Conservation (phyloP, 1,140 invertebrate species). For the Lethrus apterus region DNA sequence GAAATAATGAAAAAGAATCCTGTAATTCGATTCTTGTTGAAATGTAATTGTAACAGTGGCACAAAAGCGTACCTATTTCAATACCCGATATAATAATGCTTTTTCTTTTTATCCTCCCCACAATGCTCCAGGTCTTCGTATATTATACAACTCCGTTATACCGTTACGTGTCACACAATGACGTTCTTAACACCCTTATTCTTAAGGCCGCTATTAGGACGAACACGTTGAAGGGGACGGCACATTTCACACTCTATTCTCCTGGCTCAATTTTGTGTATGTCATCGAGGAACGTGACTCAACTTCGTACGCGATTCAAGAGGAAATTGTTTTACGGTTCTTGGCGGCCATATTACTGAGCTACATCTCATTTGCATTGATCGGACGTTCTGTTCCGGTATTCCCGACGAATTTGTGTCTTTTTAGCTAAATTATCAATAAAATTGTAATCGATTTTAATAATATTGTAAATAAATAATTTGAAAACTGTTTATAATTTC, state of each 20-base stretch:
- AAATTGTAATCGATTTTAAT: too few relatives aligned
- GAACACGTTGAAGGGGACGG: slow-evolving; percentile 20
- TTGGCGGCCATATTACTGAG: too few relatives aligned
- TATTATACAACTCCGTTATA: slow-evolving; percentile 25
- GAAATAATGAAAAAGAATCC: slow-evolving; percentile 12
- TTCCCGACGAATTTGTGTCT: too few relatives aligned
- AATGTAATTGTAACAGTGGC: slow-evolving; percentile 25
- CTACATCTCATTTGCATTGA: too few relatives aligned
- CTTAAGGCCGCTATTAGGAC: slow-evolving; percentile 18
- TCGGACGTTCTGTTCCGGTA: too few relatives aligned
- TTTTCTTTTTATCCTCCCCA: slow-evolving; percentile 25
- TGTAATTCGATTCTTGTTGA: slow-evolving; percentile 25
- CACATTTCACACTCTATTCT: slow-evolving; percentile 26
- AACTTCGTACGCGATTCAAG: slow-evolving; percentile 19
- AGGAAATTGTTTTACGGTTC: slow-evolving; percentile 24
- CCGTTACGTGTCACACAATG: slow-evolving; percentile 21
- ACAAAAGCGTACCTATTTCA: slow-evolving; percentile 25
- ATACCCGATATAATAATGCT: slow-evolving; percentile 19
- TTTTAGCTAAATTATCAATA: too few relatives aligned
- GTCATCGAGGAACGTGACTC: slow-evolving; percentile 27
- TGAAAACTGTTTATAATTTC: too few relatives aligned
- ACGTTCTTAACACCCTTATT: slow-evolving; percentile 17
- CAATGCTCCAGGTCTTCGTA: slow-evolving; percentile 16
- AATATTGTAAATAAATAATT: too few relatives aligned
- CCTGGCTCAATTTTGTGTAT: slow-evolving; percentile 26